Evolutionary conservation across 2,888 invertebrate species (phyloP).

Genomic region (Romanomermis culicivorax): DNA sequence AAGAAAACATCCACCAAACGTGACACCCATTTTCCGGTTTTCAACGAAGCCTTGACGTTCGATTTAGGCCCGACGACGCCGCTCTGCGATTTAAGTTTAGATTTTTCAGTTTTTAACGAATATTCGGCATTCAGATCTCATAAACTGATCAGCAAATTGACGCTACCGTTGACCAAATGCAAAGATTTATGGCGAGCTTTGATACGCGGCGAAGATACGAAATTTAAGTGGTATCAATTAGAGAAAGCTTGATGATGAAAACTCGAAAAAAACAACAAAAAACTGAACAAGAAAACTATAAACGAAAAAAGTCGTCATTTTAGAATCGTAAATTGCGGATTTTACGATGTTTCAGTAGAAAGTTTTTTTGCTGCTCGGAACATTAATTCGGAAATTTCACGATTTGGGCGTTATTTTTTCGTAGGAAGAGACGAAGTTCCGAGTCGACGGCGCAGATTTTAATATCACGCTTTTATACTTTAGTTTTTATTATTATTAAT

Average conservation of each 20-base stretch:
- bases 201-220: conserved; percentile 25
- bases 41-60: conserved; percentile 25
- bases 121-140: conserved; percentile 24
- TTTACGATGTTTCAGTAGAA: too few species aligned
- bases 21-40: conserved; percentile 19
- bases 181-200: conserved; percentile 26
- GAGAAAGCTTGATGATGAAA: not conserved
- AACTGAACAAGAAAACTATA: too few species aligned
- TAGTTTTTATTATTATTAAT: too few species aligned
- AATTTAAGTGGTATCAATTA: conserved; percentile 21
- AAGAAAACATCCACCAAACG: conserved; percentile 24
- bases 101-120: conserved; percentile 23
- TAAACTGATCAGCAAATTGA: conserved; percentile 20
- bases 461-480: too few species aligned
- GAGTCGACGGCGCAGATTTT: too few species aligned
- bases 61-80: conserved; percentile 20
- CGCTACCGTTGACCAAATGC: conserved; percentile 24
- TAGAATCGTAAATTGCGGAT: too few species aligned
- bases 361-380: too few species aligned
- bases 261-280: too few species aligned
- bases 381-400: too few species aligned
- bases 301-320: too few species aligned
- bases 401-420: too few species aligned
- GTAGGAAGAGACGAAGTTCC: too few species aligned
- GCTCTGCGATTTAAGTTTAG: conserved; percentile 21